phyloP scores from a whole-genome alignment of 1,140 invertebrate species.

The Pseudomyrmex concolor region DNA sequence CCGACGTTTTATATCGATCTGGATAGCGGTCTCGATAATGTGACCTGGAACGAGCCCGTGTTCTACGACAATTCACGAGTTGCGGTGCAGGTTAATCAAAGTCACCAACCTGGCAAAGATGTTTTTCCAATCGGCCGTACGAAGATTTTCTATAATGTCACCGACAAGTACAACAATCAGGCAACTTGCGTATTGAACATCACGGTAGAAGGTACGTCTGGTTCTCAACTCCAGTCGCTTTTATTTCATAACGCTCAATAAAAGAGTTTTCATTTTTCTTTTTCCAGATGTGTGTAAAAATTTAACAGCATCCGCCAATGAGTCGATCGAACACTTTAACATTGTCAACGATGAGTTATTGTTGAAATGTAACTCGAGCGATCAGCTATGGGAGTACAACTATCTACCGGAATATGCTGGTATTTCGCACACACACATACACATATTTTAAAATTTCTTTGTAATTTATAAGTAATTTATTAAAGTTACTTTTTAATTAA shows the following conservation, averaged over 20 bases:
- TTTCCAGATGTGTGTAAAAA: constrained; percentile 85
- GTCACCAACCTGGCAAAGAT: constrained; percentile 60
- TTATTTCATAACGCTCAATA: background rate
- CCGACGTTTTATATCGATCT: constrained; percentile 84
- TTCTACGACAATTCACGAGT: constrained; percentile 89
- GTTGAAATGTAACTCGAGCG: constrained; percentile 75
- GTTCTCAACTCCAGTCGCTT: background rate
- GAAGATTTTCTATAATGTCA: constrained; percentile 86
- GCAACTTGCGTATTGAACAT: constrained; percentile 87
- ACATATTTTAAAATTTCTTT: no score
- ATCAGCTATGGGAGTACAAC: constrained; percentile 77
- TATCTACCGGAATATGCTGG: constrained; percentile 87
- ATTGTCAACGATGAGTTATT: constrained; percentile 60
- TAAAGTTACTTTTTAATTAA: no score
- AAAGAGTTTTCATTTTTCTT: background rate
- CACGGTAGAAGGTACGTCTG: constrained; percentile 87
- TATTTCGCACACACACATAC: constrained; percentile 63
- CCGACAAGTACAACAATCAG: constrained; percentile 87
- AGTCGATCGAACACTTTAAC: constrained; percentile 75
- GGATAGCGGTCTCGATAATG: constrained; percentile 77
- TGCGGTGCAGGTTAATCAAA: constrained; percentile 79
- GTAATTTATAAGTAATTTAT: no score
- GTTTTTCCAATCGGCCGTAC: constrained; percentile 87
- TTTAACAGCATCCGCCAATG: constrained; percentile 86
- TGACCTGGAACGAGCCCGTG: constrained; percentile 88